Evolutionary conservation across 2,797 vertebrate genomes (phyloP).

Genomic region (Zonotrichia albicollis): DNA sequence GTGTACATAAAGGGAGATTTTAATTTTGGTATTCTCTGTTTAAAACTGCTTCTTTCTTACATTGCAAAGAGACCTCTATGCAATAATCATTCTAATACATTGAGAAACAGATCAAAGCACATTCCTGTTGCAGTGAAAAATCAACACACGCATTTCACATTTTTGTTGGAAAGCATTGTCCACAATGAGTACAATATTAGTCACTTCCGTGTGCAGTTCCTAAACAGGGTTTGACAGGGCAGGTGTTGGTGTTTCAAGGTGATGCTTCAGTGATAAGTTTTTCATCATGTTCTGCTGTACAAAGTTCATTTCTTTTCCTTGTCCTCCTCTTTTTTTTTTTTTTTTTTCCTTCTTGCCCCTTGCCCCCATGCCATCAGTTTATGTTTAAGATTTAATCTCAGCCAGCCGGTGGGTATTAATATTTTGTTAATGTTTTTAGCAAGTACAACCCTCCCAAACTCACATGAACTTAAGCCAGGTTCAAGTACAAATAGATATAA

Average conservation of each 20-base stretch:
- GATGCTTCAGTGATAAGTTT: not conserved
- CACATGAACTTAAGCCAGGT: not conserved
- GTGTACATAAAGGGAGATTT: not conserved
- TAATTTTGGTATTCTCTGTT: not conserved
- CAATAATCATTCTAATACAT: not conserved
- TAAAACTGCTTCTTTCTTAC: not conserved
- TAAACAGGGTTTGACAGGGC: not conserved
- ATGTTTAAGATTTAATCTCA: not conserved
- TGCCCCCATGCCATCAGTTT: not conserved
- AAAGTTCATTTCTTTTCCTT: not conserved
- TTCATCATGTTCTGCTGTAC: not conserved
- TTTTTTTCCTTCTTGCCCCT: not conserved
- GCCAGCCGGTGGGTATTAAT: not conserved
- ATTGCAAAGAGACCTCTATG: not conserved
- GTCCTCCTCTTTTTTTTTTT: not conserved
- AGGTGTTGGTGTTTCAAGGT: not conserved
- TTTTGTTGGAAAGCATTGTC: not conserved
- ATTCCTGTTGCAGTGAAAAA: not conserved
- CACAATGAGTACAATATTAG: fast-evolving
- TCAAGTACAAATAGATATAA: not conserved
- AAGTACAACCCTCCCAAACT: not conserved
- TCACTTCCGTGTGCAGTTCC: not conserved
- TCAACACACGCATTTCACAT: not conserved
- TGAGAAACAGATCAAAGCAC: not conserved
- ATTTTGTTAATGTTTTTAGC: not conserved